Percentiles rank a stretch among this genome's conserved stretches.
These are phyloP conservation scores for Paratrypauchen microcephalus DNA, from an alignment of 2,797 vertebrate species.

Conservation along the genomic window DNA sequence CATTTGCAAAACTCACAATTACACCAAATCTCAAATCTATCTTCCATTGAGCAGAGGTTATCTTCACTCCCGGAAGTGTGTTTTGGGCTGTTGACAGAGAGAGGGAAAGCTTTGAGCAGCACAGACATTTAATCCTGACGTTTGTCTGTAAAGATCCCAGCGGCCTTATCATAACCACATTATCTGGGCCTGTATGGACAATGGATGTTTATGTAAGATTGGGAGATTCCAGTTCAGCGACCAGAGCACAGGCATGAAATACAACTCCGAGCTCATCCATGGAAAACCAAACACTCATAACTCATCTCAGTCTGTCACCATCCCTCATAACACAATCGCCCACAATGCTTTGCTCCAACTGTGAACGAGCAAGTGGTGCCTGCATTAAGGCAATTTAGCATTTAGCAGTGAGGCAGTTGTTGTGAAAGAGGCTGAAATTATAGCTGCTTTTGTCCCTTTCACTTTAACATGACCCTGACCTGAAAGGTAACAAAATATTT, in stretches of 20 bases:
- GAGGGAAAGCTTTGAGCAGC: constrained; percentile 17
- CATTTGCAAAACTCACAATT: neutral
- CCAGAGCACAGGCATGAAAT: constrained; percentile 30
- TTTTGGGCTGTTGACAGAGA: constrained; percentile 19
- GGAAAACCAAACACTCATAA: constrained; percentile 22
- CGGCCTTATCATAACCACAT: constrained; percentile 2
- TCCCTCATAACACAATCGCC: neutral
- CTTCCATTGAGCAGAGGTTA: constrained; percentile 22
- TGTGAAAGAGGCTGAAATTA: neutral
- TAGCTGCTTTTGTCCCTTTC: neutral
- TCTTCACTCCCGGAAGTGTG: constrained; percentile 26
- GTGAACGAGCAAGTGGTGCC: neutral
- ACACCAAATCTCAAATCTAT: neutral
- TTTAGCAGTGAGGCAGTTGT: neutral
- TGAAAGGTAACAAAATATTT: neutral
- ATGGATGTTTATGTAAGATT: constrained; percentile 44
- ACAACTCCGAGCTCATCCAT: constrained; percentile 29
- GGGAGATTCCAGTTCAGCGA: constrained; percentile 45
- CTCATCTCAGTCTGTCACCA: neutral
- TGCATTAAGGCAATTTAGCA: neutral
- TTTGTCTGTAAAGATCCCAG: constrained; percentile 18
- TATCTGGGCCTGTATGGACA: constrained; percentile 29
- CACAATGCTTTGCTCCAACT: neutral
- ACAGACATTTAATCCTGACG: constrained; percentile 12
- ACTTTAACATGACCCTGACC: neutral